A percentile compares a stretch with the other conserved stretches of the same genome.
Conservation (phyloP, 1,140 invertebrate genomes). For the Heliothis virescens region DNA sequence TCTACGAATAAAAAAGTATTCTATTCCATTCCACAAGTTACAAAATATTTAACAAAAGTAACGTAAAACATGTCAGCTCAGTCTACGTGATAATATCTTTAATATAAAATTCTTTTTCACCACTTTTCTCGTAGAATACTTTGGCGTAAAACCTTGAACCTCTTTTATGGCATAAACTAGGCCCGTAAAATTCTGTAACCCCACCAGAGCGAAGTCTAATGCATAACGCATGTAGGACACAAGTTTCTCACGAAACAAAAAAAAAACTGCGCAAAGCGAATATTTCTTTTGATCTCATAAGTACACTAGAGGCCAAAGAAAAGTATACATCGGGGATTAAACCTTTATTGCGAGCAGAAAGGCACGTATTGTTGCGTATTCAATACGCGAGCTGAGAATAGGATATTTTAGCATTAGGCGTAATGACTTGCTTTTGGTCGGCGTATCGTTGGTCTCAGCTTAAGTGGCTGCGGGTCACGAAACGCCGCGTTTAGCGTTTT, state of each 20-base stretch:
- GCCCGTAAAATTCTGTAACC: conserved; percentile 10
- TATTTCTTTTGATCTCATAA: conserved; percentile 45
- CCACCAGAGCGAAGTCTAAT: conserved; percentile 20
- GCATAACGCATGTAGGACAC: conserved; percentile 26
- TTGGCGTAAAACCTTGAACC: neutral
- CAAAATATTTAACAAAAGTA: too few species aligned
- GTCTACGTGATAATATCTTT: neutral
- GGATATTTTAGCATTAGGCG: conserved; percentile 47
- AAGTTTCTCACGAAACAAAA: conserved; percentile 27
- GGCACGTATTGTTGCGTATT: conserved; percentile 46
- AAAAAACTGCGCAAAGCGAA: conserved; percentile 26
- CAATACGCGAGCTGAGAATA: conserved; percentile 38
- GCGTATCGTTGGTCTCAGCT: conserved; percentile 30
- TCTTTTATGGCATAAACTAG: neutral
- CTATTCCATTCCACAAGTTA: too few species aligned
- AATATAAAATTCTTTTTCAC: neutral
- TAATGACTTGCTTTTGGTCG: conserved; percentile 44
- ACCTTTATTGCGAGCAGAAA: conserved; percentile 47
- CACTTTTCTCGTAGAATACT: neutral
- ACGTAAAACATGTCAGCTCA: too few species aligned
- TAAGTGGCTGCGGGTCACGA: conserved; percentile 37
- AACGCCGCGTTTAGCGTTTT: conserved; percentile 20
- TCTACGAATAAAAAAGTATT: too few species aligned
- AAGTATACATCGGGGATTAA: conserved; percentile 46
- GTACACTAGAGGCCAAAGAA: conserved; percentile 42